Evolutionary conservation across 2,888 invertebrate genomes (phyloP).

Genomic region (Tortrix viridana): DNA sequence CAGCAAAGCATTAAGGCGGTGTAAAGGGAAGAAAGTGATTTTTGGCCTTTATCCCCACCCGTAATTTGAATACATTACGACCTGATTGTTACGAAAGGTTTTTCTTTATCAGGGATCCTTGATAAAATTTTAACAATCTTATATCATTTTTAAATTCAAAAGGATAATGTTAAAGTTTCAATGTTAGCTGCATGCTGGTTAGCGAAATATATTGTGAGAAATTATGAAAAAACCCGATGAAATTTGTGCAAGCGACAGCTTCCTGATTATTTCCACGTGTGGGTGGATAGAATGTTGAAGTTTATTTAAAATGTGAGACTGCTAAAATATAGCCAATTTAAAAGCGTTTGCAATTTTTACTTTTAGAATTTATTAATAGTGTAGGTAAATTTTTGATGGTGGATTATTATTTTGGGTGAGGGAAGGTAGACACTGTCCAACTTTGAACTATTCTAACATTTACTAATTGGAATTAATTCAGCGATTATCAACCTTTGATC

Average conservation of each 20-base stretch:
- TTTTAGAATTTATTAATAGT: not conserved
- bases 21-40: slow-evolving; percentile 31
- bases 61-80: slow-evolving; percentile 38
- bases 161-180: slow-evolving; percentile 8
- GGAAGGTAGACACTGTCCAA: too few species aligned
- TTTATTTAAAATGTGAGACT: not conserved
- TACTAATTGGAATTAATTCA: too few species aligned
- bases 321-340: too few species aligned
- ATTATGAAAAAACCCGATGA: slow-evolving; percentile 5
- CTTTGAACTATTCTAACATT: not conserved
- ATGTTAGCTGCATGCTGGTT: not conserved
- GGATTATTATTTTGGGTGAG: too few species aligned
- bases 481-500: too few species aligned
- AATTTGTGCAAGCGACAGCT: slow-evolving; percentile 24
- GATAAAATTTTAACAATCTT: not conserved
- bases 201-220: slow-evolving; percentile 14
- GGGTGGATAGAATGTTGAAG: not conserved
- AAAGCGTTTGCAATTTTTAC: too few species aligned
- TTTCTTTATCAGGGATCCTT: slow-evolving; percentile 18
- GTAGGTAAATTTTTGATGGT: too few species aligned
- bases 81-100: slow-evolving; percentile 33
- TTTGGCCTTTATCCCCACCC: slow-evolving; percentile 33
- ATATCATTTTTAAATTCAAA: slow-evolving; percentile 2
- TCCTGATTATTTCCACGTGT: not conserved
- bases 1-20: slow-evolving; percentile 29